phyloP scores from a whole-genome alignment of 1,140 invertebrate genomes.

The Drosophila pallidifrons region DNA sequence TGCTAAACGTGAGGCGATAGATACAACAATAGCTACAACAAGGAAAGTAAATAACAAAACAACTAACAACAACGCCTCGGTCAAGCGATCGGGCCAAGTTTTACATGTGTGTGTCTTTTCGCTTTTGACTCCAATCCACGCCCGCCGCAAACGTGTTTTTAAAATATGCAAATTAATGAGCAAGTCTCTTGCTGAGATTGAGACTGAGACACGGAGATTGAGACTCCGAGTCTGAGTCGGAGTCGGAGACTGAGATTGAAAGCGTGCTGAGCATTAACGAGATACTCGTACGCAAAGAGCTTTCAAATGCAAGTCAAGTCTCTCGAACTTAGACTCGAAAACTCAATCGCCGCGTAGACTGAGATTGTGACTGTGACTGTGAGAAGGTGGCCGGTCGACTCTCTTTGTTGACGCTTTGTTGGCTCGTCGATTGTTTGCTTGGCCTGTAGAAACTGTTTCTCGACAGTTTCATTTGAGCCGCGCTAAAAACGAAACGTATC shows the following conservation, averaged over 20 bases:
- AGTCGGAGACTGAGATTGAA: slow-evolving; percentile 30
- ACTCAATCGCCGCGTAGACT: slow-evolving; percentile 59
- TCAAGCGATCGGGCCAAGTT: slow-evolving; percentile 51
- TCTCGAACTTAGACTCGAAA: slow-evolving; percentile 51
- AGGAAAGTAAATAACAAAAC: slow-evolving; percentile 13
- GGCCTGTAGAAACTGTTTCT: slow-evolving; percentile 52
- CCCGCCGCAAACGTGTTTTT: slow-evolving; percentile 54
- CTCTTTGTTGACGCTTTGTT: slow-evolving; percentile 42
- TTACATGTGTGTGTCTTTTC: slow-evolving; percentile 11
- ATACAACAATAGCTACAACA: slow-evolving; percentile 18
- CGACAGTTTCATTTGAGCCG: slow-evolving; percentile 84
- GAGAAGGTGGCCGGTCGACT: slow-evolving; percentile 43
- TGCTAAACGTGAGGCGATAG: slow-evolving; percentile 42
- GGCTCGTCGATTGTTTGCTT: slow-evolving; percentile 30
- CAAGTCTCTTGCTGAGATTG: slow-evolving; percentile 32
- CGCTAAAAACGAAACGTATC: slow-evolving; percentile 77
- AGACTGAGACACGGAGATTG: slow-evolving; percentile 30
- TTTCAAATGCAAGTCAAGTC: slow-evolving; percentile 56
- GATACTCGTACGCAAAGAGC: slow-evolving; percentile 62
- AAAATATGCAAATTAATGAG: slow-evolving; percentile 75
- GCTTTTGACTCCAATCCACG: slow-evolving; percentile 47
- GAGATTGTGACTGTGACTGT: neutral
- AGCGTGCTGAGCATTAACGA: slow-evolving; percentile 55
- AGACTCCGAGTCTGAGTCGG: neutral
- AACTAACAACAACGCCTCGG: slow-evolving; percentile 33